phyloP scores from a whole-genome alignment of 2,113 vertebrate genomes.

The Saguinus midas region DNA sequence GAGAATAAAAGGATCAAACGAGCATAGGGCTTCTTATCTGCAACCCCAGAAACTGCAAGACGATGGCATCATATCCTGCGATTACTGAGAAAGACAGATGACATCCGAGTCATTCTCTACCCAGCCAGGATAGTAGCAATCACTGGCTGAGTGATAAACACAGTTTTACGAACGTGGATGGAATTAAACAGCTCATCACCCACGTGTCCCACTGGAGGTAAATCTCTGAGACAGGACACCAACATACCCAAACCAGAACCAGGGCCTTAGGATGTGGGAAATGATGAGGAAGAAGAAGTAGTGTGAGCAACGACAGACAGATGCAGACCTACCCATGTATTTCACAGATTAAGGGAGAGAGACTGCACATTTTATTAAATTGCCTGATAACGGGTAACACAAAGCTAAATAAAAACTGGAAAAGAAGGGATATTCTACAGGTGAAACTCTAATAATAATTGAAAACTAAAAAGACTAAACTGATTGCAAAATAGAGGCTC shows the following conservation, averaged over 20 bases:
- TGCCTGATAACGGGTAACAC: neutral
- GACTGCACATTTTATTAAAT: neutral
- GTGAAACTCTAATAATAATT: neutral
- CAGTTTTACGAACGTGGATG: neutral
- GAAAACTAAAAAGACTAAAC: neutral
- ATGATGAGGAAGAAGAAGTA: neutral
- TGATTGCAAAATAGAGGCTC: neutral
- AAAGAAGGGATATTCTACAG: neutral
- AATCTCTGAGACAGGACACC: neutral
- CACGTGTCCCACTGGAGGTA: neutral
- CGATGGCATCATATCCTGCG: neutral
- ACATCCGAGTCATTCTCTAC: neutral
- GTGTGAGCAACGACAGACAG: neutral
- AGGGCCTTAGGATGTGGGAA: too few species aligned
- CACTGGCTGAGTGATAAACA: neutral
- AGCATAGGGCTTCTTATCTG: neutral
- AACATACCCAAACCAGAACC: neutral
- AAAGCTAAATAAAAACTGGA: neutral
- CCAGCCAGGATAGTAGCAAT: neutral
- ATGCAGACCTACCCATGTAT: neutral
- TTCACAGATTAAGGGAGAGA: neutral
- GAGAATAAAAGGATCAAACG: neutral
- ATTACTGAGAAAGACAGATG: neutral
- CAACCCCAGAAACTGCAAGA: neutral
- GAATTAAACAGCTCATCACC: neutral